Conservation (phyloP, 2,888 invertebrate species). For the Cataglyphis altisquamis region DNA sequence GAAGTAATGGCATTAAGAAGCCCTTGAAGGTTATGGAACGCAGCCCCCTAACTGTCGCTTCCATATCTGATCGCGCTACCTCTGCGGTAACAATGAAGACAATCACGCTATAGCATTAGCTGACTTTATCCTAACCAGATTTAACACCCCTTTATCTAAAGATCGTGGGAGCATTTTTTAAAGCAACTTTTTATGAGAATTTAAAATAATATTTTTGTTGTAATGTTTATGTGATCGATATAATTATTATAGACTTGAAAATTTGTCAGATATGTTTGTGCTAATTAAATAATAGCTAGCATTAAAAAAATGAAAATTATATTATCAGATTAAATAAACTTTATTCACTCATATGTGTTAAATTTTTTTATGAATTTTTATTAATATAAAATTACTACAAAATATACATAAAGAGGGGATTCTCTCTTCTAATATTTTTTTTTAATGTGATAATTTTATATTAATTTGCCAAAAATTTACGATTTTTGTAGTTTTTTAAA, state of each 20-base stretch:
- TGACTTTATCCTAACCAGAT: slow-evolving; percentile 80
- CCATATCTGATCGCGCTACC: slow-evolving; percentile 73
- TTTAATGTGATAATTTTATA: neutral
- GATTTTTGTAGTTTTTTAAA: neutral
- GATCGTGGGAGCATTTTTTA: slow-evolving; percentile 44
- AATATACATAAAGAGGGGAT: neutral
- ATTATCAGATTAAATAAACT: neutral
- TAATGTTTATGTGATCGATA: slow-evolving; percentile 17
- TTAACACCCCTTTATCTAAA: slow-evolving; percentile 66
- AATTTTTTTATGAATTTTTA: neutral
- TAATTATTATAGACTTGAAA: slow-evolving; percentile 10
- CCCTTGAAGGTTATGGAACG: slow-evolving; percentile 80
- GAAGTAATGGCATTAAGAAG: slow-evolving; percentile 85
- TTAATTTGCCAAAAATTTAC: neutral
- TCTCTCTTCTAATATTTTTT: neutral
- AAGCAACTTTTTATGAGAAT: slow-evolving; percentile 78
- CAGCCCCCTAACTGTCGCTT: slow-evolving; percentile 84
- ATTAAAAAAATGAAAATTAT: neutral
- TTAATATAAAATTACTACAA: slow-evolving; percentile 2
- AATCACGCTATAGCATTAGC: slow-evolving; percentile 70
- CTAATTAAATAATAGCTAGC: neutral
- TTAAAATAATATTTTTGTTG: slow-evolving; percentile 63
- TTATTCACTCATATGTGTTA: neutral
- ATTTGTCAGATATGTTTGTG: neutral
- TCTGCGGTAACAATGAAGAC: slow-evolving; percentile 60